Conservation (phyloP, 2,888 invertebrate species). For the Tipula vernalis region DNA sequence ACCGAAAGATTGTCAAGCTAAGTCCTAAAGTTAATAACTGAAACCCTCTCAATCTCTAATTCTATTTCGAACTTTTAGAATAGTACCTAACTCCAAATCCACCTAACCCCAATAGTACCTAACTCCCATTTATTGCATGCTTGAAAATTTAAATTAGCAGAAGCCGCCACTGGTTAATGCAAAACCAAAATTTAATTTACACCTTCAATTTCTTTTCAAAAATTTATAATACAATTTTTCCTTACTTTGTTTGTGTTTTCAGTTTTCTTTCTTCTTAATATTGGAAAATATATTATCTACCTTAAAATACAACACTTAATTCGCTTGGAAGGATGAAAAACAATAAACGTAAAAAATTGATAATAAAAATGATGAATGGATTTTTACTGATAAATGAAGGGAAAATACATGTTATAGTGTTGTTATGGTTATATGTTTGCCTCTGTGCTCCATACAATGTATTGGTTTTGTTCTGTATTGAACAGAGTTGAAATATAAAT, state of each 20-base stretch:
- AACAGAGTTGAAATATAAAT: not conserved
- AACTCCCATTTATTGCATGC: no score
- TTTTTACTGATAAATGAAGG: not conserved
- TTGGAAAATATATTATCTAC: not conserved
- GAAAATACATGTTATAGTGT: not conserved
- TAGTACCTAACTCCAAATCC: no score
- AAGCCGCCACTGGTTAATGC: no score
- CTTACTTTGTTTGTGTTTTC: not conserved
- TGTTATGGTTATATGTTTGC: not conserved
- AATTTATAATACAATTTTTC: not conserved
- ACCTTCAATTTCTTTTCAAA: not conserved
- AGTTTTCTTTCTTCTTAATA: not conserved
- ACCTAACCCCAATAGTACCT: no score
- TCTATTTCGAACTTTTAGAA: no score
- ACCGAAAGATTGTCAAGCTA: no score
- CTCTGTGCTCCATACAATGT: not conserved
- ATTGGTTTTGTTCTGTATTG: not conserved
- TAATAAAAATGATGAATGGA: not conserved
- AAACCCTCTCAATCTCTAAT: no score
- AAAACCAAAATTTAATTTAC: not conserved
- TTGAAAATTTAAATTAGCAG: no score
- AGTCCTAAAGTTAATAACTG: no score
- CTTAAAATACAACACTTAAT: not conserved
- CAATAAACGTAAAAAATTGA: not conserved
- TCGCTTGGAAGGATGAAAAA: not conserved